phyloP scores from a whole-genome alignment of 1,140 invertebrate genomes.

The Micrasema minimum region DNA sequence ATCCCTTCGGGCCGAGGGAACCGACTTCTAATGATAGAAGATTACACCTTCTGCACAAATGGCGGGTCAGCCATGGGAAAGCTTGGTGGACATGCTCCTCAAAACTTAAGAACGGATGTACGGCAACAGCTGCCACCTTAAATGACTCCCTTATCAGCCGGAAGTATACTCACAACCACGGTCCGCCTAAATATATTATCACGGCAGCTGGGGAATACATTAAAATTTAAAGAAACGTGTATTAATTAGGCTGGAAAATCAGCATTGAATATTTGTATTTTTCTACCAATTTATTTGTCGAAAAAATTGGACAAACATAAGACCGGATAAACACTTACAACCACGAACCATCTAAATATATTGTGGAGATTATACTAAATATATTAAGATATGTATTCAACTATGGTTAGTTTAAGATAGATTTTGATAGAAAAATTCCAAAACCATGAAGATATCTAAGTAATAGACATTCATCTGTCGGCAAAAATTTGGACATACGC shows the following conservation, averaged over 20 bases:
- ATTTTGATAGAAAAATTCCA: too few relatives aligned
- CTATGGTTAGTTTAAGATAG: too few relatives aligned
- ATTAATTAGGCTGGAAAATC: too few relatives aligned
- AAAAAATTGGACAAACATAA: too few relatives aligned
- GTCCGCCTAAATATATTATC: neutral
- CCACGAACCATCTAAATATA: too few relatives aligned
- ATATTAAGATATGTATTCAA: too few relatives aligned
- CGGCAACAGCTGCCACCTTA: neutral
- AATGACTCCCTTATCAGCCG: neutral
- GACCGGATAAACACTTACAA: too few relatives aligned
- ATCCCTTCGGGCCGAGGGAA: neutral
- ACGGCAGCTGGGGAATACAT: neutral
- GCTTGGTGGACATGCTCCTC: slow-evolving; percentile 15
- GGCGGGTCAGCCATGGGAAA: neutral
- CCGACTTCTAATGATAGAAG: slow-evolving; percentile 8
- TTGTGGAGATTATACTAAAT: too few relatives aligned
- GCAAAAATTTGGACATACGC: slow-evolving; percentile 18
- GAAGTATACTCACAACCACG: neutral
- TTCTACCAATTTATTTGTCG: too few relatives aligned
- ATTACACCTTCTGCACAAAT: neutral
- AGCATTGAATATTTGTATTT: too few relatives aligned
- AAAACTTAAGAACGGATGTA: neutral
- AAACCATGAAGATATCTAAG: too few relatives aligned
- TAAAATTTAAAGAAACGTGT: neutral
- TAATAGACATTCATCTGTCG: too few relatives aligned